Evolutionary conservation across 2,113 vertebrate genomes (phyloP).

Genomic region (Drymodes brunneopygia): DNA sequence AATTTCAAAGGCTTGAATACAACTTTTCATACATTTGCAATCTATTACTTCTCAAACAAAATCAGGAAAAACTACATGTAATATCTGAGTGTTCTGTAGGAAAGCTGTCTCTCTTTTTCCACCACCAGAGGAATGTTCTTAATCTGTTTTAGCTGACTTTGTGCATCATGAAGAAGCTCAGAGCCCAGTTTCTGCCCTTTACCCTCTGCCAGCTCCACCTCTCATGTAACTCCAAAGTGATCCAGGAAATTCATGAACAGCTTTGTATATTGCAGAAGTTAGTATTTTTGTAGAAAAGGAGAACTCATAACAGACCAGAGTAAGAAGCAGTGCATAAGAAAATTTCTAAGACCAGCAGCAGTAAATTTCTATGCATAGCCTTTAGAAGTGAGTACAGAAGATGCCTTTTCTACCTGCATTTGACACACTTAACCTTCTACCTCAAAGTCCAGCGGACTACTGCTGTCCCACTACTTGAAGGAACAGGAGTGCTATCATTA

Average conservation of each 20-base stretch:
- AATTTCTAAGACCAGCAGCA: neutral
- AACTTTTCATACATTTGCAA: neutral
- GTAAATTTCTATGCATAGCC: neutral
- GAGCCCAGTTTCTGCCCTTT: neutral
- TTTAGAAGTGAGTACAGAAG: neutral
- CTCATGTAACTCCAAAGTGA: neutral
- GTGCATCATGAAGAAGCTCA: neutral
- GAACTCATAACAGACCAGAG: neutral
- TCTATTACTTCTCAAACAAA: neutral
- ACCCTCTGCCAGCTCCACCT: neutral
- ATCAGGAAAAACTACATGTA: neutral
- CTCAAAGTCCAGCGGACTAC: neutral
- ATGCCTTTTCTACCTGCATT: neutral
- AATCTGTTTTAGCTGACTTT: neutral
- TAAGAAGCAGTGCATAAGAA: neutral
- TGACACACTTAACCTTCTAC: neutral
- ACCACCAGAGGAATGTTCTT: neutral
- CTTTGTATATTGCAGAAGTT: neutral
- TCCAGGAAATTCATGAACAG: neutral
- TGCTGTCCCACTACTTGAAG: neutral
- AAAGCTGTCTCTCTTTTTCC: constrained; percentile 3
- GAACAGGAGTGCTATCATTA: neutral
- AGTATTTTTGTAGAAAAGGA: neutral
- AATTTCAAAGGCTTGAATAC: neutral
- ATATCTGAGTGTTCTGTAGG: neutral